Evolutionary conservation across 2,888 invertebrate genomes (phyloP).

Genomic region (Steinernema carpocapsae): DNA sequence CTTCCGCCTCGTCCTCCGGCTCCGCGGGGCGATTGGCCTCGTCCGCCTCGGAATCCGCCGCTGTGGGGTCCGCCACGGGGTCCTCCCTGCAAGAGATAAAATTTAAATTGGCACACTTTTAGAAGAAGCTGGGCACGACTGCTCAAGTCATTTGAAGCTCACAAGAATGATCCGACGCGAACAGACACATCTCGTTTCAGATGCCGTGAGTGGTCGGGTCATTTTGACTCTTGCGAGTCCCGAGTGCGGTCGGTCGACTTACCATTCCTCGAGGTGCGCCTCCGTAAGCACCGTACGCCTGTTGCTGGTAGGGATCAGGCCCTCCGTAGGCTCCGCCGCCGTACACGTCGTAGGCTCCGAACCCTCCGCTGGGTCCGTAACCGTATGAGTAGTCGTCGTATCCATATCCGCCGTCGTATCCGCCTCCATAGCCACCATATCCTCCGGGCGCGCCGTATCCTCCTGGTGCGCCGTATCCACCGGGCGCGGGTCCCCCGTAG

Average conservation of each 20-base stretch:
- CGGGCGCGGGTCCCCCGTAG: slow-evolving; percentile 13
- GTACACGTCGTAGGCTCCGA: slow-evolving; percentile 41
- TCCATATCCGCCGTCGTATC: slow-evolving; percentile 39
- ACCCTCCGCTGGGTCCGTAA: slow-evolving; percentile 35
- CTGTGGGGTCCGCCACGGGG: slow-evolving; percentile 16
- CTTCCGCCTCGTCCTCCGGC: slow-evolving; percentile 46
- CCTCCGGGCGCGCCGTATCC: slow-evolving; percentile 7
- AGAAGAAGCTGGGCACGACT: too few relatives aligned
- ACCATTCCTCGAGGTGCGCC: slow-evolving; percentile 37
- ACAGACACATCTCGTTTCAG: too few relatives aligned
- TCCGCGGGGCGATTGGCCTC: slow-evolving; percentile 38
- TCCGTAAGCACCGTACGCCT: slow-evolving; percentile 43
- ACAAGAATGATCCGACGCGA: too few relatives aligned
- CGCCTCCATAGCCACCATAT: slow-evolving; percentile 20
- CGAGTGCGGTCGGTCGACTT: neutral
- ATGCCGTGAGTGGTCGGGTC: too few relatives aligned
- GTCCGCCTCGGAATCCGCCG: slow-evolving; percentile 36
- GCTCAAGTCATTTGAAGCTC: too few relatives aligned
- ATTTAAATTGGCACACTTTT: neutral
- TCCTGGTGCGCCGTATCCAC: slow-evolving; percentile 1
- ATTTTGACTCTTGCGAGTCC: too few relatives aligned
- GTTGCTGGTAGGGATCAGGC: slow-evolving; percentile 45
- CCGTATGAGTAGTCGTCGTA: slow-evolving; percentile 38
- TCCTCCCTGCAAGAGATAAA: too few relatives aligned
- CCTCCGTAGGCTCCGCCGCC: slow-evolving; percentile 37